Base-by-base conservation (phyloP, 2,888 invertebrate genomes). In the Parelbella ahira region DNA sequence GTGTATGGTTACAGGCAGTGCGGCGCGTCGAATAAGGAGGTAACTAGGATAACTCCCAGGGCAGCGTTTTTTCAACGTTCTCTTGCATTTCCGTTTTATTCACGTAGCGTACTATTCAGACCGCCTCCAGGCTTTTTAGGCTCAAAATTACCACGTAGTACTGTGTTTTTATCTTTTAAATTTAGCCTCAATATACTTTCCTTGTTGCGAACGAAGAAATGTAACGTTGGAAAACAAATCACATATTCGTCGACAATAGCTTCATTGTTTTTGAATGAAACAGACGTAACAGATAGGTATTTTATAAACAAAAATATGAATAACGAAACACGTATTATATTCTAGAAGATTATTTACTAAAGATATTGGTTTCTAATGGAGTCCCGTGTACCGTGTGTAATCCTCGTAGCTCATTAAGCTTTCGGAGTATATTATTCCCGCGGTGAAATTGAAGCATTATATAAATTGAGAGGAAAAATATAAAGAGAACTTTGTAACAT, bases 21-120 rank as follows among this genome's bases (percentile, higher is more conserved):
- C 12, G 41, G 18, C 41, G 28, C 33, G 46, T 41, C 44, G 38
- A 20, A 20, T 21, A 33, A 36, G 36, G 36, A 36, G 41, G 38
- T 39, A 47, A 45, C 36, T 49, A 44, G 47, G 47, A 47, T 47
- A 38, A 25, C 25, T 49, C 47, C 48, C 49, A 43, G 37, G 45
- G 49, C 47, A 45, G 37, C 25, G 34, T 43, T 38, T 46, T 43
- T 44, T 30, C 29, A 39, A 28, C 38, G 21, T 45, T 33, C 47
- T 43, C 45, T 45, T 45, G 47, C 42, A 29, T 19, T 30, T 37
- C 36, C 28, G 42, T 39, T 37, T 27, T 42, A 43, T 49, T 49
- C 47, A 49, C 20, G 29, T 38, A 37, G 42, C 30, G 21, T 28
- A 34, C 43, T 38, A 47, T 49, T 47, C 49, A 49, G 12, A 29